Evolutionary conservation across 2,113 vertebrate species (phyloP).

Genomic region (Laticauda colubrina): DNA sequence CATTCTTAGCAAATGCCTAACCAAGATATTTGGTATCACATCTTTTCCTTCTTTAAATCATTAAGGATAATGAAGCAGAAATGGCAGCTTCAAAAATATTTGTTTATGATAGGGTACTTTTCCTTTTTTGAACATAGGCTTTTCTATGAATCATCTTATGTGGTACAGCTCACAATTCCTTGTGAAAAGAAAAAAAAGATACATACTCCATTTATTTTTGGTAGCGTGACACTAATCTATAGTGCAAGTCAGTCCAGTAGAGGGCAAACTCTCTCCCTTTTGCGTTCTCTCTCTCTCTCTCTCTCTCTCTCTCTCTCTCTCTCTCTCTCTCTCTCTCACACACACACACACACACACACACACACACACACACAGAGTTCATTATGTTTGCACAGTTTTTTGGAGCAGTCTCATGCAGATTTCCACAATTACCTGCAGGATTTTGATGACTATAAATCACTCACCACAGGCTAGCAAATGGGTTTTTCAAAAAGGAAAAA

Average conservation of each 20-base stretch:
- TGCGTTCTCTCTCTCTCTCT: not conserved
- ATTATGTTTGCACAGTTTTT: constrained; percentile 52
- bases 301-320: not conserved
- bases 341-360: not conserved
- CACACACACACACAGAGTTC: not conserved
- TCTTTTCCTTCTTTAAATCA: not conserved
- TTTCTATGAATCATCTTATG: not conserved
- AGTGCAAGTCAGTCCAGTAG: constrained; percentile 65
- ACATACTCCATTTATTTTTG: constrained; percentile 1
- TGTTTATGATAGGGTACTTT: not conserved
- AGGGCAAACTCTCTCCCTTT: constrained; percentile 53
- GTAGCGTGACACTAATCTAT: constrained; percentile 33
- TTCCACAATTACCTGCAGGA: constrained; percentile 66
- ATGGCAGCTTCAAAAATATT: not conserved
- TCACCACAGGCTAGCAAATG: constrained; percentile 63
- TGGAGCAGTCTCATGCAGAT: constrained; percentile 57
- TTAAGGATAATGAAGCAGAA: not conserved
- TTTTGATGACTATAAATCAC: constrained; percentile 67
- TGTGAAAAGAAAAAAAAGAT: not conserved
- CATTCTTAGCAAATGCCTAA: not conserved
- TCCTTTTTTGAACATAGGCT: not conserved
- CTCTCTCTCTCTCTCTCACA: not conserved
- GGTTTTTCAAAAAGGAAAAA: constrained; percentile 44
- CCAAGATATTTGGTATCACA: not conserved
- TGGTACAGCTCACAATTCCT: not conserved